Percentiles rank a stretch among this genome's conserved stretches.
These are phyloP conservation scores for Rostratula benghalensis DNA, from an alignment of 2,113 vertebrate genomes.

Conservation along the genomic window DNA sequence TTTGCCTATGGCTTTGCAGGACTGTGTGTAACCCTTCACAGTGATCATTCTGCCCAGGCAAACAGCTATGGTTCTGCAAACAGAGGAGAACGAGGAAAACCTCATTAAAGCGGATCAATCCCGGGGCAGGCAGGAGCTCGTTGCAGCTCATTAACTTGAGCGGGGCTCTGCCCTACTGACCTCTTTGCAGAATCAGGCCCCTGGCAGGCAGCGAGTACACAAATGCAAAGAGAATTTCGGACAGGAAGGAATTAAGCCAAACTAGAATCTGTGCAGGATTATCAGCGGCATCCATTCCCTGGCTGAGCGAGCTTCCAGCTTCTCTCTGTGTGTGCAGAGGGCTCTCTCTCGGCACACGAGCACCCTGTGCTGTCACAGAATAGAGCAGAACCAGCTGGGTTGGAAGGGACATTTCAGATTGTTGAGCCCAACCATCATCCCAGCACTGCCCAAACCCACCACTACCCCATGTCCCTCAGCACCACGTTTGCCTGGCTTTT, in stretches of 20 bases:
- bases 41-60: neutral
- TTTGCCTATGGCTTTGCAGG: neutral
- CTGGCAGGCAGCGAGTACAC: neutral
- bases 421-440: neutral
- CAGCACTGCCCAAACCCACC: neutral
- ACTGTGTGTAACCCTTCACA: neutral
- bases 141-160: neutral
- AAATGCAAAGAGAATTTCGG: neutral
- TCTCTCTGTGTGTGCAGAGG: rapidly evolving
- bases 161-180: neutral
- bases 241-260: neutral
- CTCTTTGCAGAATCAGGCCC: neutral
- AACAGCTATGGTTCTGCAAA: neutral
- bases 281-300: neutral
- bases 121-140: rapidly evolving
- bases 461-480: neutral
- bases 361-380: rapidly evolving
- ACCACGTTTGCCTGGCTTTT: neutral
- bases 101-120: neutral
- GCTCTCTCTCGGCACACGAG: rapidly evolving
- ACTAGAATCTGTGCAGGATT: neutral
- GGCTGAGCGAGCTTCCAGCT: rapidly evolving
- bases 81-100: neutral
- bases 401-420: neutral
- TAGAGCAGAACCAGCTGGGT: neutral